A percentile compares a stretch with the other conserved stretches of the same genome.
These are phyloP conservation scores for Enteromius radiatus DNA, from an alignment of 2,797 vertebrate species.

Conservation along the genomic window DNA sequence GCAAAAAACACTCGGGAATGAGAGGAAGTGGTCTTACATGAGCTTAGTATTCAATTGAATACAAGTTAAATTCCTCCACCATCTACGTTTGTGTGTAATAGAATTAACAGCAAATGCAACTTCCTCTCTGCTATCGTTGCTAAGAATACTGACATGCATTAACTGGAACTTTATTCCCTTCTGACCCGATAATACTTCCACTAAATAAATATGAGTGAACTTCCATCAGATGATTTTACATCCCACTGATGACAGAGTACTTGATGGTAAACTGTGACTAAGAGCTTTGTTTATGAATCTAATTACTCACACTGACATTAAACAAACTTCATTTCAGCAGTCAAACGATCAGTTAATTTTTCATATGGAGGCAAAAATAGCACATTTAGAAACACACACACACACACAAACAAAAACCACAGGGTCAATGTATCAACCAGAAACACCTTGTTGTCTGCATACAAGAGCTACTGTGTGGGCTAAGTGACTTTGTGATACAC, in stretches of 20 bases:
- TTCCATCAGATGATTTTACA: constrained; percentile 13
- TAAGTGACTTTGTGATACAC: neutral
- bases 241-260: neutral
- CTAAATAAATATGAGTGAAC: constrained; percentile 8
- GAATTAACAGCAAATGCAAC: neutral
- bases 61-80: neutral
- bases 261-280: constrained; percentile 24
- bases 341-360: neutral
- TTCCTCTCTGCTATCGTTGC: constrained; percentile 18
- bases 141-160: constrained; percentile 7
- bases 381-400: constrained; percentile 20
- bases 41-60: neutral
- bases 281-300: neutral
- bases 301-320: constrained; percentile 21
- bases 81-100: neutral
- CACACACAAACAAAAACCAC: neutral
- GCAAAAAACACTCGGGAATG: neutral
- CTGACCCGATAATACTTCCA: neutral
- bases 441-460: neutral
- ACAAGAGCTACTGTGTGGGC: neutral
- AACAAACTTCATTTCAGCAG: neutral
- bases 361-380: neutral
- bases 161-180: constrained; percentile 5
- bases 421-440: neutral
- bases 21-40: constrained; percentile 1